Evolutionary conservation across 2,113 vertebrate genomes (phyloP).

Genomic region (Dasyornis broadbenti): DNA sequence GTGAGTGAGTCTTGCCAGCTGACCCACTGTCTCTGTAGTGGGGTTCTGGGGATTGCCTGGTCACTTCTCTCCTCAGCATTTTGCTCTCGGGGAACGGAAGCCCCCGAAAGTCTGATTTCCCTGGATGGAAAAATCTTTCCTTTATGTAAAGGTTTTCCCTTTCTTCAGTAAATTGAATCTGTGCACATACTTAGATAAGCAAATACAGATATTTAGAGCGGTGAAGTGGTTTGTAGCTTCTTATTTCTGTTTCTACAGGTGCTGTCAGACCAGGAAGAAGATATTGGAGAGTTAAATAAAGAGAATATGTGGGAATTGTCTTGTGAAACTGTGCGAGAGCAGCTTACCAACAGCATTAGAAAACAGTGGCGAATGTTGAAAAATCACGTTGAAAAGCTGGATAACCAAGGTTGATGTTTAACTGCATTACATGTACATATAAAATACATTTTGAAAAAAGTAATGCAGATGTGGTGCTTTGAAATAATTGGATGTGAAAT

Average conservation of each 20-base stretch:
- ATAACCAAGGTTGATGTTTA: slow-evolving; percentile 85
- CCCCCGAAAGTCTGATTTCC: neutral
- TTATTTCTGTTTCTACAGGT: slow-evolving; percentile 60
- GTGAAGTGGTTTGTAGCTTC: neutral
- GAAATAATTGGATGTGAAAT: neutral
- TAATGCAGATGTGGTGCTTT: neutral
- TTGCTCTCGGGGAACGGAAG: neutral
- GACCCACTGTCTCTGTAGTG: neutral
- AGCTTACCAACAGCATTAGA: slow-evolving; percentile 94
- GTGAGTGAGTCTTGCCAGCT: neutral
- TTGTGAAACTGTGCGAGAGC: slow-evolving; percentile 88
- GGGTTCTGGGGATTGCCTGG: neutral
- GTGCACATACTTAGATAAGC: neutral
- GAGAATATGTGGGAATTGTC: slow-evolving; percentile 86
- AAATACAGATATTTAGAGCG: neutral
- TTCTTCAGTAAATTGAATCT: neutral
- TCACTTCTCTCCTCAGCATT: neutral
- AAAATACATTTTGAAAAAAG: neutral
- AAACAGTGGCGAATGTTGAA: slow-evolving; percentile 95
- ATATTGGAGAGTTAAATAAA: slow-evolving; percentile 76
- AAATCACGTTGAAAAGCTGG: slow-evolving; percentile 90
- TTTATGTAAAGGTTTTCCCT: neutral
- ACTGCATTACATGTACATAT: neutral
- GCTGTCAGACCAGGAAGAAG: slow-evolving; percentile 84
- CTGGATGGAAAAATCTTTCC: neutral